Percentiles rank a stretch among this genome's conserved stretches.
These are phyloP conservation scores for Alectoris magna DNA, from an alignment of 2,797 vertebrate species.

Conservation along the genomic window DNA sequence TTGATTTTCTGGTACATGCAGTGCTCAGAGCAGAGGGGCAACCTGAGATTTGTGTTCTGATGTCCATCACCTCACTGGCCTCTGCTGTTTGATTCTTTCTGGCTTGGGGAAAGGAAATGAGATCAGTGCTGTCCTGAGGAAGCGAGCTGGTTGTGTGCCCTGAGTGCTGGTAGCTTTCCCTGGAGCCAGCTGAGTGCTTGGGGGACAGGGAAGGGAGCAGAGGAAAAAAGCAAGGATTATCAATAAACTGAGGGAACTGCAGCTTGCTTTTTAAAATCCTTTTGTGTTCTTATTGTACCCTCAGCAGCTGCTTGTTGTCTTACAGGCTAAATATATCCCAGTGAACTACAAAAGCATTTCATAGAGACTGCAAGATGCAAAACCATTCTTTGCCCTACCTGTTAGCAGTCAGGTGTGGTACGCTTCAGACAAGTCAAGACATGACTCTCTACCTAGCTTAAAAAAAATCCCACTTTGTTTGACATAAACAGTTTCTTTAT, in stretches of 20 bases:
- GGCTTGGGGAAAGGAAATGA: not conserved
- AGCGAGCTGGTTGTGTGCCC: fast-evolving
- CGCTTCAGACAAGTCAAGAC: conserved; percentile 54
- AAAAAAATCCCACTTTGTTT: conserved; percentile 50
- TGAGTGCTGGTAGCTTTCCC: not conserved
- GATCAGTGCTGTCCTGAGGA: not conserved
- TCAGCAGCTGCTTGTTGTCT: fast-evolving
- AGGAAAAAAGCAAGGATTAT: not conserved
- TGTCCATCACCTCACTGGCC: not conserved
- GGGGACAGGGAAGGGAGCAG: not conserved
- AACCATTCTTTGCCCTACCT: conserved; percentile 7
- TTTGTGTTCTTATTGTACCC: not conserved
- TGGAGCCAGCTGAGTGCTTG: not conserved
- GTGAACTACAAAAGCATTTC: not conserved
- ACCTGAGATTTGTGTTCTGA: not conserved
- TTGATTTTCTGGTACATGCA: not conserved
- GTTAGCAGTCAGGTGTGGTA: conserved; percentile 52
- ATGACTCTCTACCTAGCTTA: conserved; percentile 3
- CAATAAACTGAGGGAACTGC: not conserved
- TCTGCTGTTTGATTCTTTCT: not conserved
- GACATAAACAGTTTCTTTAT: conserved; percentile 59
- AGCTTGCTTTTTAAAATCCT: not conserved
- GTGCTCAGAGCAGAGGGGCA: not conserved
- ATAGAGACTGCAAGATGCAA: not conserved
- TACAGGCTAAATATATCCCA: not conserved